phyloP scores from a whole-genome alignment of 2,888 invertebrate species.

The Apamea epomidion region DNA sequence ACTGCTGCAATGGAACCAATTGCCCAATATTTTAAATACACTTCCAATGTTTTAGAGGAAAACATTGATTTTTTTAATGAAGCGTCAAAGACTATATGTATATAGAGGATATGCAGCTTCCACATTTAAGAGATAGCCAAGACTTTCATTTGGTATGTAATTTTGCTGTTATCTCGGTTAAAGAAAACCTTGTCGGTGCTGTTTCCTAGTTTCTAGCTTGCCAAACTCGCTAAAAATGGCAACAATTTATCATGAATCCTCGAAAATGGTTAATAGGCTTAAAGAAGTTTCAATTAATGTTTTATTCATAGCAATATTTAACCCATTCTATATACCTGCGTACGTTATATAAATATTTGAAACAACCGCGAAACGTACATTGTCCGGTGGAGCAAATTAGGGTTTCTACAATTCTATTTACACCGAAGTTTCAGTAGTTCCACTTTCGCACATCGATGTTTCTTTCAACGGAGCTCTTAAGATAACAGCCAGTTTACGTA shows the following conservation, averaged over 20 bases:
- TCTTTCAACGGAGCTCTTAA: conserved; percentile 48
- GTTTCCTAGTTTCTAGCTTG: neutral
- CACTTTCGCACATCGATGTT: conserved; percentile 37
- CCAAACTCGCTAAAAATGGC: neutral
- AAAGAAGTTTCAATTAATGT: neutral
- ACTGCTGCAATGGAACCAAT: neutral
- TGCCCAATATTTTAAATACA: neutral
- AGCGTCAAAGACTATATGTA: no score
- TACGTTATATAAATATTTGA: conserved; percentile 17
- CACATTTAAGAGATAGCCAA: neutral
- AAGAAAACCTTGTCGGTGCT: neutral
- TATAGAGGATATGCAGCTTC: neutral
- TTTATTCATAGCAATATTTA: neutral
- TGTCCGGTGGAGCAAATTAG: neutral
- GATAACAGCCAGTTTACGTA: conserved; percentile 48
- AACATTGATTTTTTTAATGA: neutral
- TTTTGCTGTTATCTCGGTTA: neutral
- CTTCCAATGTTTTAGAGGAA: neutral
- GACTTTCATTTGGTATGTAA: neutral
- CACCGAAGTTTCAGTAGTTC: conserved; percentile 13
- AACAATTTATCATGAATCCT: neutral
- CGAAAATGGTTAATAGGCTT: neutral
- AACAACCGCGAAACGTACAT: conserved; percentile 6
- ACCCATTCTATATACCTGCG: neutral
- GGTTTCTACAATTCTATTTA: conserved; percentile 11